Conservation (phyloP, 2,888 invertebrate genomes). For the Enoplolaimus lenunculus region DNA sequence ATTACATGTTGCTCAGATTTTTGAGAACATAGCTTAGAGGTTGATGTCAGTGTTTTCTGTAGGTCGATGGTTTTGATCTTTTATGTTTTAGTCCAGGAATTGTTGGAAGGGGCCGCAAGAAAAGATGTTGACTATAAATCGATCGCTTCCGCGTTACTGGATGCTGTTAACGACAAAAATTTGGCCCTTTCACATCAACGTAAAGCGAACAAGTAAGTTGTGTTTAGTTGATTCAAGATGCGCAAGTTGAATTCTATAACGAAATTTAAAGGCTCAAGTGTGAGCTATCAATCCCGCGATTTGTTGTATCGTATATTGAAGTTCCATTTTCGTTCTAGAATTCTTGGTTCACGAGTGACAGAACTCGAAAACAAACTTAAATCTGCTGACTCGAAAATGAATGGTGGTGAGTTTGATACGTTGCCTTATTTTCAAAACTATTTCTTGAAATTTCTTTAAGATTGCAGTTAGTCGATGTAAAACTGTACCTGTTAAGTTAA, state of each 20-base stretch:
- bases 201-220: conserved; percentile 62
- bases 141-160: conserved; percentile 61
- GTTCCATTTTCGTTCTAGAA: conserved; percentile 53
- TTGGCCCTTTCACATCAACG: conserved; percentile 67
- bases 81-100: conserved; percentile 17
- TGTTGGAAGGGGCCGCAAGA: neutral
- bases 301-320: neutral
- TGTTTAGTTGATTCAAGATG: no score
- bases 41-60: no score
- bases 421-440: no score
- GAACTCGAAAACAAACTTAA: conserved; percentile 52
- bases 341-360: conserved; percentile 63
- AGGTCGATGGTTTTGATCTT: no score
- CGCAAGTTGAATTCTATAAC: neutral
- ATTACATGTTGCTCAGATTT: no score
- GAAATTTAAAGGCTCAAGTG: neutral
- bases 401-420: no score
- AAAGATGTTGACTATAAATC: conserved; percentile 54
- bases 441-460: no score
- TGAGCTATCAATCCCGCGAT: neutral
- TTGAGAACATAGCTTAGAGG: no score
- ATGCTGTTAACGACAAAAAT: conserved; percentile 69
- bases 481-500: no score
- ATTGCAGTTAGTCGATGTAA: no score
- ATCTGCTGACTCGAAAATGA: no score